A percentile compares a stretch with the other conserved stretches of the same genome.
These are phyloP conservation scores for Actinemys pallida DNA, from an alignment of 2,113 vertebrate species.

Conservation along the genomic window DNA sequence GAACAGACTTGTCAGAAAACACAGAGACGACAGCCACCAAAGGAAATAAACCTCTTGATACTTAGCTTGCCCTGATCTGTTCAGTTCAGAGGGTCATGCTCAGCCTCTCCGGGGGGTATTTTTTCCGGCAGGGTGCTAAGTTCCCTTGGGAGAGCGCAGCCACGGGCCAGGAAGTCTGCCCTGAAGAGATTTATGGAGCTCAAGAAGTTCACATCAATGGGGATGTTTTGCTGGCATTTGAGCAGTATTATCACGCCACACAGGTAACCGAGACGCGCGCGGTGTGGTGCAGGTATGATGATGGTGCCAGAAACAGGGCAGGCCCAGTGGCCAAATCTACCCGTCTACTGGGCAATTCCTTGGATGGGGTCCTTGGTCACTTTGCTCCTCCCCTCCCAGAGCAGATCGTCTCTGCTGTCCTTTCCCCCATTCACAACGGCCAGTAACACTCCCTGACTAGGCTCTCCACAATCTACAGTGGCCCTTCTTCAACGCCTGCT, in stretches of 20 bases:
- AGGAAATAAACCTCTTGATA: rapidly evolving
- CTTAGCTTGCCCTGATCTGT: rapidly evolving
- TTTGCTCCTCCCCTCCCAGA: neutral
- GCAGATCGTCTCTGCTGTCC: neutral
- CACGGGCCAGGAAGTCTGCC: constrained; percentile 92
- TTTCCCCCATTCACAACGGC: neutral
- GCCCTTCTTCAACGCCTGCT: constrained; percentile 2
- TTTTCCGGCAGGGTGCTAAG: constrained; percentile 89
- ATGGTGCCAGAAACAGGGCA: neutral
- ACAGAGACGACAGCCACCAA: rapidly evolving
- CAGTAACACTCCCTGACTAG: neutral
- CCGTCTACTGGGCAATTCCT: neutral
- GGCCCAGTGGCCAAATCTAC: neutral
- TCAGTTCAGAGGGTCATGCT: neutral
- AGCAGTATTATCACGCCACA: constrained; percentile 88
- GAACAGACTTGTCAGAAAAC: rapidly evolving
- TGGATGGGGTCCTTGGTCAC: neutral
- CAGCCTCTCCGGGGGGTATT: rapidly evolving
- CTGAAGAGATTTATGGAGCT: constrained; percentile 86
- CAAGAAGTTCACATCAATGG: constrained; percentile 94
- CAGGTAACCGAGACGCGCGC: constrained; percentile 69
- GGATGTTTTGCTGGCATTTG: constrained; percentile 90
- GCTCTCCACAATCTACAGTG: neutral
- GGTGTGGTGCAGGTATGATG: rapidly evolving
- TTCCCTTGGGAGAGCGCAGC: constrained; percentile 94